Base-by-base conservation (phyloP, 2,888 invertebrate species). In the Drepana falcataria region DNA sequence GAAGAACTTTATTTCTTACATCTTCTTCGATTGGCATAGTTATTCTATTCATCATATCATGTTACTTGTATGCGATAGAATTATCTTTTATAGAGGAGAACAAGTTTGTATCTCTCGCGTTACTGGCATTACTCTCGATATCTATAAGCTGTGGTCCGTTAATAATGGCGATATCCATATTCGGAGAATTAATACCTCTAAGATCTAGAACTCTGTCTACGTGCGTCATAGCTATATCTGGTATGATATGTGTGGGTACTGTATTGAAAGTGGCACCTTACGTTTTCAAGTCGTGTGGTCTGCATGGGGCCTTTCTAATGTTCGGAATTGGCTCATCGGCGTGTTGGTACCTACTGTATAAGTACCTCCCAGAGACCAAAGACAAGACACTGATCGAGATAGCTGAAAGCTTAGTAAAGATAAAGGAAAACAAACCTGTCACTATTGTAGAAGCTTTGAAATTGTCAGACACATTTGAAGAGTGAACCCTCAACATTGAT, bases 351-450 rank as follows among this genome's bases (percentile, higher is more conserved):
- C 4, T 76, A 2, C 52, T 77, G 37, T 75, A 71, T 41, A 71
- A 59, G 53, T 74, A 73, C 60, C 57, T 80, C 33, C 81, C 80
- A 1, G 80, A 80, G 64, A 80, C 77, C 2, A 82, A 80, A 63
- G 71, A 79, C 53, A 79, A 74, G 52, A 79, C 80, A 1, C 55
- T 79, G 6, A 64, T 75, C 55, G 71, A 81, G 69, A 75, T 79
- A 48, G 55, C 66, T 33, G 68, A 71, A 47, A 56, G 53, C 49
- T 63, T 76, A 2, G 55, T 41, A 1, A 53, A 57, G 4, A 52
- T 48, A 1, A 57, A 53, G 54, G 3, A 47, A 37, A 56, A 49
- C 3, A 49, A 2, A 3, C 6, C 4, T 40, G 40, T 3, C 2
- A 40, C 40, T 40, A 40, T 2, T 6, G 6, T 40, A 3, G 2